Evolutionary conservation across 2,113 vertebrate genomes (phyloP).

Genomic region (Mesitornis unicolor): DNA sequence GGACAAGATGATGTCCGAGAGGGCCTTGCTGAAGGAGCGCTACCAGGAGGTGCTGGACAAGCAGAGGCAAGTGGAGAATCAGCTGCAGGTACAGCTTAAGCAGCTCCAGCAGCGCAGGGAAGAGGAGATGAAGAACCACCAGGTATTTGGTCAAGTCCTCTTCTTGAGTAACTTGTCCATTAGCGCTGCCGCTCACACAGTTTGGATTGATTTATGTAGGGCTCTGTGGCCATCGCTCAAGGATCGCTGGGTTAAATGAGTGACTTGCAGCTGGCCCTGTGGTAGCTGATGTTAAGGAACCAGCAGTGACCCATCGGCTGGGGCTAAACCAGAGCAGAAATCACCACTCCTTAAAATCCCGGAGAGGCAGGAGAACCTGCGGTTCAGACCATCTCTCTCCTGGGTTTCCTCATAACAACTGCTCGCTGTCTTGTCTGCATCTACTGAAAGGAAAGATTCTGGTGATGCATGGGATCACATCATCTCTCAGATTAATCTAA

Average conservation of each 20-base stretch:
- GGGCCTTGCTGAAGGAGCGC: constrained; percentile 77
- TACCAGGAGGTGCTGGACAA: constrained; percentile 80
- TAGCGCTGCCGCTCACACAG: fast-evolving
- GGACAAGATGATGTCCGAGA: constrained; percentile 78
- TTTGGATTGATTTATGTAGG: too few species aligned
- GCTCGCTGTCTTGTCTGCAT: not conserved
- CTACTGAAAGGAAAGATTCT: not conserved
- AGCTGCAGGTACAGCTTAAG: constrained; percentile 77
- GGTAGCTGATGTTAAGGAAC: not conserved
- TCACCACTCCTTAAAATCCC: not conserved
- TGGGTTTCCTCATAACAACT: fast-evolving
- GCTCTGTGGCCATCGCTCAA: fast-evolving
- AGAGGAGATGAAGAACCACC: constrained; percentile 81
- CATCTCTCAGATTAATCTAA: not conserved
- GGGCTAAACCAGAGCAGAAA: not conserved
- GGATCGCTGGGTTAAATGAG: not conserved
- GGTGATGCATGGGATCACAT: fast-evolving
- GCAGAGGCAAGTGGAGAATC: constrained; percentile 77
- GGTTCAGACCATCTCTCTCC: not conserved
- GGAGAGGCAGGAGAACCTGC: fast-evolving
- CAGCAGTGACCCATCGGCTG: fast-evolving
- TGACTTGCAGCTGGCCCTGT: fast-evolving
- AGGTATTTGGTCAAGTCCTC: constrained; percentile 60
- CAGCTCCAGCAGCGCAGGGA: constrained; percentile 77
- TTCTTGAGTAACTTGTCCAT: too few species aligned